Base-by-base conservation (phyloP, 2,797 vertebrate genomes). In the Alosa sapidissima region DNA sequence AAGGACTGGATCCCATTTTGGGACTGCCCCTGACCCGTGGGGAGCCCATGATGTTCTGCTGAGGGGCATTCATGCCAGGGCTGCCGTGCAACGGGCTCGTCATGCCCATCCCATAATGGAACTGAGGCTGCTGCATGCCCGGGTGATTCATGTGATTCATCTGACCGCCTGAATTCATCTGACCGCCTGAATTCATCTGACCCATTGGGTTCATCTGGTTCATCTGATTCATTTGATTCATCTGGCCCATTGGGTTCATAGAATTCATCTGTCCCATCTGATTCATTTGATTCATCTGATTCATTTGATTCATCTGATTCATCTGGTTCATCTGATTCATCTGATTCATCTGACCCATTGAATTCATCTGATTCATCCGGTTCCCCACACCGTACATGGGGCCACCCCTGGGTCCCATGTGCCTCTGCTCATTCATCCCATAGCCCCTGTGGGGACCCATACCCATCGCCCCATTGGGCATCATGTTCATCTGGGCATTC, bases 11-110 rank as follows among this genome's bases (percentile, higher is more conserved):
- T 81, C 92, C 96, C 93, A 97, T 97, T 94, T 98, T 99, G 55
- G 98, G 98, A 91, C 98, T 99, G 82, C 96, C 97, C 85, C 97
- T 93, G 92, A 97, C 96, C 89, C 97, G 95, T 82, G 98, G 97
- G n/a, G 98, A 99, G 62, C 97, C 94, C 94, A 99, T 97, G 85
- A 99, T 93, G 75, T 94, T 98, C 91, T 97, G 97, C 45, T 97
- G 96, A 84, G 87, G 94, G 58, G 94, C 94, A 72, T 94, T 96
- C 82, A 99, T 96, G 52, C 97, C 96, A 11, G 97, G 97, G 91
- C 96, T 97, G 60, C 96, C 95, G 47, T 97, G 98, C 0, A 98
- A 94, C 4, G 98, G 98, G 83, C 98, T 99, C 19, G 94, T 97
- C 94, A 98, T 97, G 84, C 91, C 96, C 91, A 98, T 93, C 1